Evolutionary conservation across 2,113 vertebrate genomes (phyloP).

Genomic region (Cochlearius cochlearius): DNA sequence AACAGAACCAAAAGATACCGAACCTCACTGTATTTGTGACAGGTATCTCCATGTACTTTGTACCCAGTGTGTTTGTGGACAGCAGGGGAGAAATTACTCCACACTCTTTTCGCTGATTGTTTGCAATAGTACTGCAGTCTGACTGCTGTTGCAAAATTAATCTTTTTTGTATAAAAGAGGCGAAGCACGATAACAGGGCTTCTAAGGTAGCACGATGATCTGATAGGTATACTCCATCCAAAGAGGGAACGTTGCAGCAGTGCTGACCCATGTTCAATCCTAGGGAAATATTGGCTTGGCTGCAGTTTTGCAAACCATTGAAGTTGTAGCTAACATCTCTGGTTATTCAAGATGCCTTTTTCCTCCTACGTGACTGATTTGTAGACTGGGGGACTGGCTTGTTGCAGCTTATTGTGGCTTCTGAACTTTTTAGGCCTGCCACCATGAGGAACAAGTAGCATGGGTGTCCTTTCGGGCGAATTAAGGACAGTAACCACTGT

Average conservation of each 20-base stretch:
- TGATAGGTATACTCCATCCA: background rate
- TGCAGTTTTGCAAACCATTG: background rate
- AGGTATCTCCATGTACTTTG: fast-evolving
- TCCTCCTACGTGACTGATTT: fast-evolving
- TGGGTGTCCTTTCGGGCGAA: background rate
- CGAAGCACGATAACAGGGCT: background rate
- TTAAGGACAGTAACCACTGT: background rate
- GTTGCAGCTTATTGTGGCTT: background rate
- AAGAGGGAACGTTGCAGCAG: background rate
- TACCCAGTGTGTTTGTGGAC: background rate
- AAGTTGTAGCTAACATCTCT: background rate
- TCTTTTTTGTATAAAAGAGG: background rate
- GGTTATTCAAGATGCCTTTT: background rate
- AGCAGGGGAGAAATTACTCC: background rate
- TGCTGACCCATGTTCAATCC: background rate
- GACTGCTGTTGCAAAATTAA: background rate
- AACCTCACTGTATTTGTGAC: background rate
- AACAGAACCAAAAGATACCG: background rate
- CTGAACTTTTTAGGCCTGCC: background rate
- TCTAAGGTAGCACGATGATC: background rate
- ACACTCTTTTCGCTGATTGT: background rate
- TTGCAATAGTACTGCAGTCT: background rate
- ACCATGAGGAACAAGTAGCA: fast-evolving
- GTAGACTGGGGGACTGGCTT: background rate
- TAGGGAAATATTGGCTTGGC: background rate